Evolutionary conservation across 2,797 vertebrate genomes (phyloP).

Genomic region (Spinus olivaceus): DNA sequence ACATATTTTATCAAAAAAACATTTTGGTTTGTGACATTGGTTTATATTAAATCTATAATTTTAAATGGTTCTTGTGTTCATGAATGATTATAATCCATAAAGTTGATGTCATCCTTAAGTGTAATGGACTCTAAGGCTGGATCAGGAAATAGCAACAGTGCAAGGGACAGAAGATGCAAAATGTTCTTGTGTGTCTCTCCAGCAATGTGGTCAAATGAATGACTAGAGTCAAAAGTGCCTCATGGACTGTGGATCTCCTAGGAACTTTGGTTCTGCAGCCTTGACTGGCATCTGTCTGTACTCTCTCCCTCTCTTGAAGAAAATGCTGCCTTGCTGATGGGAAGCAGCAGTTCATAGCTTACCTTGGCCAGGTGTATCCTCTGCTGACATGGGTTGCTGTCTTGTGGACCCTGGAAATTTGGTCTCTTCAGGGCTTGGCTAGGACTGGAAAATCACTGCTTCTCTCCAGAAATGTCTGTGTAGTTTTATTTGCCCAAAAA

Average conservation of each 20-base stretch:
- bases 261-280: neutral
- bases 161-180: neutral
- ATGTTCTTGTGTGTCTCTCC: neutral
- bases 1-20: neutral
- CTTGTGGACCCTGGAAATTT: neutral
- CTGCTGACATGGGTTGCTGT: neutral
- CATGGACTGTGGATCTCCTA: neutral
- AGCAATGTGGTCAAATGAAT: neutral
- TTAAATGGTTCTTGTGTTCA: neutral
- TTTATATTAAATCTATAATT: neutral
- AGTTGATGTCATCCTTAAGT: neutral
- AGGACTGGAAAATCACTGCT: neutral
- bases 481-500: neutral
- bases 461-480: neutral
- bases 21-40: neutral
- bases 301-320: neutral
- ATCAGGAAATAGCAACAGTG: neutral
- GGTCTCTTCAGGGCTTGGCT: neutral
- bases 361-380: neutral
- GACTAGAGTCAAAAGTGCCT: neutral
- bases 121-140: neutral
- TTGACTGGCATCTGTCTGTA: neutral
- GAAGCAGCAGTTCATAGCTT: neutral
- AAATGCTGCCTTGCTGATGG: neutral
- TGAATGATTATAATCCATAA: neutral